Evolutionary conservation across 1,140 invertebrate genomes (phyloP), one percentile per base, ranked within the genome.

Genomic region (Scaptodrosophila lebanonensis): DNA sequence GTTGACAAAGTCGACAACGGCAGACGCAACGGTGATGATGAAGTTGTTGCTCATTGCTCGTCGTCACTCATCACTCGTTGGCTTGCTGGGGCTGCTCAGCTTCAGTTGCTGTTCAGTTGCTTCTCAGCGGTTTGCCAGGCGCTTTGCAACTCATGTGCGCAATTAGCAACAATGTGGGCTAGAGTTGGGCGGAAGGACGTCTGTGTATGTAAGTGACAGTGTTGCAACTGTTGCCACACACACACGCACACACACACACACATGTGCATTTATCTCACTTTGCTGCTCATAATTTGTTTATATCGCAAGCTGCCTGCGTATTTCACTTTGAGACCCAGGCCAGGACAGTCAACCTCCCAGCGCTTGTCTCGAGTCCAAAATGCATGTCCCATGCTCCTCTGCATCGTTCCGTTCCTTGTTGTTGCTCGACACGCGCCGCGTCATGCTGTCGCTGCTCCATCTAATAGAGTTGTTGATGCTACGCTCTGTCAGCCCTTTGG

Each of bases 241-340:
- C 25, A 25, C 17, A 20, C 43, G 6, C 38, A 18, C 33, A 20
- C 18, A 40, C 65, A 53, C 51, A 57, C 71, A 64, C 73, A 64
- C 49, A 67, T 43, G 79, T 65, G 60, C 75, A 77, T 75, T 69
- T 82, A 63, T 79, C 60, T 79, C 75, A 75, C 69, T 82, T 82
- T 82, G 58, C 64, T 63, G 75, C 69, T 70, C 75, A 82, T 82
- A 79, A 79, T 79, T 79, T 79, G 75, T 82, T 79, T 79, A 82
- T 79, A 79, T 70, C 75, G 59, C 65, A 49, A 43, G 63, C 58
- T 67, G 63, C 51, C 60, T 63, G 33, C 15, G 32, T 62, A 38
- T 63, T 57, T 68, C 49, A 58, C 32, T 33, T 42, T 17, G 12
- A 2, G 3, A 25, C 22, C 22, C 22, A 25, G 22, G 8, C 22